Conservation (phyloP, 2,888 invertebrate species). For the Megastigmus dorsalis region DNA sequence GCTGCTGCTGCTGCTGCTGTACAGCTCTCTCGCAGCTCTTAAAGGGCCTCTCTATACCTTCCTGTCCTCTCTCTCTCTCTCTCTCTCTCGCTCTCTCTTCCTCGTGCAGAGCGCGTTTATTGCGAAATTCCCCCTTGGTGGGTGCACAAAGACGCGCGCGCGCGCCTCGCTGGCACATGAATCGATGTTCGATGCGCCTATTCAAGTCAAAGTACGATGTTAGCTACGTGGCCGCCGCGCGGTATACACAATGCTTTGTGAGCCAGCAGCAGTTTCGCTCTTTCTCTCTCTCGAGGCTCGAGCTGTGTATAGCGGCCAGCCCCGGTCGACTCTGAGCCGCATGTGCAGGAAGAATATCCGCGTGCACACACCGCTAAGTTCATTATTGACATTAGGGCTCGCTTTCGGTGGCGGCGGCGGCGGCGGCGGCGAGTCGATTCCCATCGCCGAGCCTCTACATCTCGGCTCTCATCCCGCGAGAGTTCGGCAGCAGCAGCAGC, state of each 20-base stretch:
- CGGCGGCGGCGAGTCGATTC: not conserved
- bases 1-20: no score
- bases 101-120: constrained; percentile 20
- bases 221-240: no score
- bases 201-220: constrained; percentile 44
- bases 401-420: constrained; percentile 13
- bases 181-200: constrained; percentile 39
- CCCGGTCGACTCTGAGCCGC: not conserved
- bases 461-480: no score
- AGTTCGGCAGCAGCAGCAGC: not conserved
- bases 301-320: no score
- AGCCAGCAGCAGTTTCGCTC: no score
- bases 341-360: not conserved
- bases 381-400: constrained; percentile 51
- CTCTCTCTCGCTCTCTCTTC: constrained; percentile 13
- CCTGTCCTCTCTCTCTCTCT: not conserved
- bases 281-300: no score
- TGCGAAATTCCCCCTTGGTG: not conserved
- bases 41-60: not conserved
- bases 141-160: constrained; percentile 18
- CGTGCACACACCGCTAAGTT: constrained; percentile 42
- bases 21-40: no score
- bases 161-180: constrained; percentile 44
- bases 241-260: constrained; percentile 35
- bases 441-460: no score